Evolutionary conservation across 2,797 vertebrate genomes (phyloP).

Genomic region (Glyptemys insculpta): DNA sequence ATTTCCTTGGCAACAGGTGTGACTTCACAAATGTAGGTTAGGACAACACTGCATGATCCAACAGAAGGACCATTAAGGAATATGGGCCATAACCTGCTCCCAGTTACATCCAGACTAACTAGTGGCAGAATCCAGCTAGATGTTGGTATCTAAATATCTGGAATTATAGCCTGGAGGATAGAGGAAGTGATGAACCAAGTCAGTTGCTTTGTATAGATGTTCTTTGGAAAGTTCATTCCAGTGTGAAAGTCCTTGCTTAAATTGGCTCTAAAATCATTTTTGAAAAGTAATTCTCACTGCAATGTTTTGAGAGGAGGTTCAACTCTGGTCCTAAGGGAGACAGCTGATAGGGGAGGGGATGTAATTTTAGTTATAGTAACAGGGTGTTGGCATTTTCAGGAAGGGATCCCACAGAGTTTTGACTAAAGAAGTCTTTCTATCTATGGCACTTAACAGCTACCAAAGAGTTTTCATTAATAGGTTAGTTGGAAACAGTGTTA

Average conservation of each 20-base stretch:
- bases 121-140: neutral
- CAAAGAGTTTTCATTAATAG: slow-evolving; percentile 64
- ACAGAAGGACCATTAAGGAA: neutral
- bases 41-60: neutral
- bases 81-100: neutral
- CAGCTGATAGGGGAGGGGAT: slow-evolving; percentile 51
- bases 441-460: slow-evolving; percentile 62
- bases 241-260: slow-evolving; percentile 37
- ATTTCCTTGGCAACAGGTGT: neutral
- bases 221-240: slow-evolving; percentile 42
- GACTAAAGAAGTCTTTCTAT: slow-evolving; percentile 61
- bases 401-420: slow-evolving; percentile 62
- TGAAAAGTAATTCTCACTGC: slow-evolving; percentile 59
- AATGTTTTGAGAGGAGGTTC: slow-evolving; percentile 65
- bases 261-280: slow-evolving; percentile 50
- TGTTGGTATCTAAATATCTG: neutral
- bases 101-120: neutral
- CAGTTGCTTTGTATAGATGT: neutral
- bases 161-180: neutral
- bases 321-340: slow-evolving; percentile 65
- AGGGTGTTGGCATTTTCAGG: slow-evolving; percentile 61
- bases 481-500: slow-evolving; percentile 35
- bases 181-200: neutral
- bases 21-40: neutral
- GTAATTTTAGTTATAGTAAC: slow-evolving; percentile 70